phyloP scores from a whole-genome alignment of 2,113 vertebrate genomes.

The Apodemus sylvaticus region DNA sequence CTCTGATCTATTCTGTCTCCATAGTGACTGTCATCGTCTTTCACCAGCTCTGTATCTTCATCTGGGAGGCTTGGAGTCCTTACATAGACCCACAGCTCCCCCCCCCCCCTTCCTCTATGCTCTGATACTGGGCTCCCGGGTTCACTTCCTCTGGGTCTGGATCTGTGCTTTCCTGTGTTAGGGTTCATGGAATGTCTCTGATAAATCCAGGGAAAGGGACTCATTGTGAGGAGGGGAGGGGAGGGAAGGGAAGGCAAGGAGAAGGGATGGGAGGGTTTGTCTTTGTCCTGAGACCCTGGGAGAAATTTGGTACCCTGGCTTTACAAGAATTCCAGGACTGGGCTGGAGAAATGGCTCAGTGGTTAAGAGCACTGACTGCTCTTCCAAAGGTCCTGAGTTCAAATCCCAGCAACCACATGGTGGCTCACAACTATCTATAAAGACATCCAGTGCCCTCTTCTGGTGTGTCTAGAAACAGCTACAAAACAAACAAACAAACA shows the following conservation, averaged over 20 bases:
- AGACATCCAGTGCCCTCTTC: too few relatives aligned
- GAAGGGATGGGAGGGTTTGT: not conserved
- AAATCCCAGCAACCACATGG: too few relatives aligned
- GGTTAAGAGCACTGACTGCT: too few relatives aligned
- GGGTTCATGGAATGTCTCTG: not conserved
- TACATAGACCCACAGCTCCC: too few relatives aligned
- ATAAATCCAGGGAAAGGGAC: not conserved
- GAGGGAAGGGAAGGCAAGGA: not conserved
- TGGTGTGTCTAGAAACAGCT: too few relatives aligned
- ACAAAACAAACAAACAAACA: too few relatives aligned
- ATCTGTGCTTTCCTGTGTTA: not conserved
- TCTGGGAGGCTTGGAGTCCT: too few relatives aligned
- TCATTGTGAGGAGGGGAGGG: not conserved
- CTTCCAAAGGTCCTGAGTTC: too few relatives aligned
- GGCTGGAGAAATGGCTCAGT: too few relatives aligned
- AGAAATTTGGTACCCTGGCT: not conserved
- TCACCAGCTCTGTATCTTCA: too few relatives aligned
- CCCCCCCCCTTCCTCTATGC: not conserved
- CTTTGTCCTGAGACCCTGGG: not conserved
- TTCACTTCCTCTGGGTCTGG: not conserved
- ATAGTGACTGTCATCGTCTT: rapidly evolving
- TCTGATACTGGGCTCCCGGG: rapidly evolving
- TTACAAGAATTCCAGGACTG: not conserved
- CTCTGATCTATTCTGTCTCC: not conserved
- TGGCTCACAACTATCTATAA: too few relatives aligned